Conservation (phyloP, 2,797 vertebrate species). For the Lycodopsis pacificus region DNA sequence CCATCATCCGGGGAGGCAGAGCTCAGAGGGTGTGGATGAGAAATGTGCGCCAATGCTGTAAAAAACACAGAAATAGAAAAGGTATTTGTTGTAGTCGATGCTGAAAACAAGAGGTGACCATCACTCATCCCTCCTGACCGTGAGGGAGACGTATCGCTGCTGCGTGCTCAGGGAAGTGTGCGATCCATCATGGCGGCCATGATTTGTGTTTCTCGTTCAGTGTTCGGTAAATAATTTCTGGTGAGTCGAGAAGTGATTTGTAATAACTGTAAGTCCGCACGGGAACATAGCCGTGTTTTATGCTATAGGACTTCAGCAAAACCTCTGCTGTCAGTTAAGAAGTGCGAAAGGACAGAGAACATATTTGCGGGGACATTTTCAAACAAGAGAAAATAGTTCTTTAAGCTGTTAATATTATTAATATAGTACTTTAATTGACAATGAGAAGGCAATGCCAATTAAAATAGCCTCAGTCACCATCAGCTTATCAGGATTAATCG, state of each 20-base stretch:
- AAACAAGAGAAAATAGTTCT: background rate
- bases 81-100: slow-evolving; percentile 20
- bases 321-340: background rate
- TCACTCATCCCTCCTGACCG: slow-evolving; percentile 41
- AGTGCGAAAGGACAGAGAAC: background rate
- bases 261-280: slow-evolving; percentile 13
- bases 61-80: background rate
- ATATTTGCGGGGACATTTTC: background rate
- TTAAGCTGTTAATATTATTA: background rate
- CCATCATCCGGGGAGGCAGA: slow-evolving; percentile 20
- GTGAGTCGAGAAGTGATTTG: slow-evolving; percentile 3
- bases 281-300: slow-evolving; percentile 4
- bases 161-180: slow-evolving; percentile 21
- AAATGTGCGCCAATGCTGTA: slow-evolving; percentile 36
- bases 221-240: slow-evolving; percentile 32
- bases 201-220: slow-evolving; percentile 44
- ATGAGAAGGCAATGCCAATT: background rate
- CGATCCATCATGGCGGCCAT: slow-evolving; percentile 38
- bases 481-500: background rate
- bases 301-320: background rate
- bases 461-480: background rate
- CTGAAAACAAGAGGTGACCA: slow-evolving; percentile 33
- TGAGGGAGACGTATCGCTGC: slow-evolving; percentile 22
- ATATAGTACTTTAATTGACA: background rate
- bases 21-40: slow-evolving; percentile 29